Evolutionary conservation across 2,113 vertebrate species (phyloP).

Genomic region (Scomber colias): DNA sequence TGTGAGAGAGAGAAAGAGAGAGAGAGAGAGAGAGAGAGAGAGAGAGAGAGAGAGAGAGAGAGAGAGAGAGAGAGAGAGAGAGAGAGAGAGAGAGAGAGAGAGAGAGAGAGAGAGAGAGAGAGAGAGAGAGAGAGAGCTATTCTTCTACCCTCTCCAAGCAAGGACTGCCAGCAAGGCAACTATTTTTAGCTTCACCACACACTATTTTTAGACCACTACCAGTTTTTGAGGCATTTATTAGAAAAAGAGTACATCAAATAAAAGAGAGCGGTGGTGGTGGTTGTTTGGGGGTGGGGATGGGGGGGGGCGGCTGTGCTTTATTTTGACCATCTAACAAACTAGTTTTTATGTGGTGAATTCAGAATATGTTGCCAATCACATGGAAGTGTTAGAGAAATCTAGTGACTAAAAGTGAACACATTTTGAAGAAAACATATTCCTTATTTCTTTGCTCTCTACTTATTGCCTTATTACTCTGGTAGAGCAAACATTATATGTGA

Average conservation of each 20-base stretch:
- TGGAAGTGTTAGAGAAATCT: constrained; percentile 58
- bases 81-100: constrained; percentile 19
- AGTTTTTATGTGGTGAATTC: constrained; percentile 87
- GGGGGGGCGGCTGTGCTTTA: constrained; percentile 67
- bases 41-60: constrained; percentile 56
- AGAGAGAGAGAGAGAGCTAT: constrained; percentile 88
- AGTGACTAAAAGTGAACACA: constrained; percentile 19
- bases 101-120: constrained; percentile 54
- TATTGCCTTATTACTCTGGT: constrained; percentile 81
- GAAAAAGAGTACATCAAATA: constrained; percentile 81
- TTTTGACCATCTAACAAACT: constrained; percentile 84
- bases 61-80: constrained; percentile 57
- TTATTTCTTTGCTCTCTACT: constrained; percentile 62
- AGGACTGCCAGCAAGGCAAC: constrained; percentile 86
- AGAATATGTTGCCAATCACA: constrained; percentile 89
- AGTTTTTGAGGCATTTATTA: constrained; percentile 95
- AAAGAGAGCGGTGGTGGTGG: constrained; percentile 68
- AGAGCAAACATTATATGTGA: constrained; percentile 82
- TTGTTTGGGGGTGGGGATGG: constrained; percentile 58
- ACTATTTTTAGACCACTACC: constrained; percentile 97
- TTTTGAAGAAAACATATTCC: constrained; percentile 78
- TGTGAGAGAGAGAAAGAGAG: constrained; percentile 36
- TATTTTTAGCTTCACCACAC: constrained; percentile 94
- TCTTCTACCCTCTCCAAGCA: constrained; percentile 96
- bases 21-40: constrained; percentile 44